Base-by-base conservation (phyloP, 2,888 invertebrate species). In the Acanthococcus lagerstroemiae region DNA sequence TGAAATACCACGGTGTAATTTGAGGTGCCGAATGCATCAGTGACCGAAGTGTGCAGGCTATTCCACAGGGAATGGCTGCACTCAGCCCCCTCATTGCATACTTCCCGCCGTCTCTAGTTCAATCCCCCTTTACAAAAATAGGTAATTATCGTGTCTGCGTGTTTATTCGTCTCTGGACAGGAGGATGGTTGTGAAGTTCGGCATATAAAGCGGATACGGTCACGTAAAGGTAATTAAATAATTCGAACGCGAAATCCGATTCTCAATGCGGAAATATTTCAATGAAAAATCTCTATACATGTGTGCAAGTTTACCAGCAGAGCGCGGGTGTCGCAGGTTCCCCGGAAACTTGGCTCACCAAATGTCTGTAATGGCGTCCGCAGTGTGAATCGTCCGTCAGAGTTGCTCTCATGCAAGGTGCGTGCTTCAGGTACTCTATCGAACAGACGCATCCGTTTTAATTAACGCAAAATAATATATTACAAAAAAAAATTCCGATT, bases 371-470 rank as follows among this genome's bases (percentile, higher is more conserved):
- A 69, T 82, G 80, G 45, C 76, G 76, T 4, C 81, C 81, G 71
- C 83, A 83, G 69, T 81, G 80, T 25, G 75, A 76, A 56, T 78
- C 76, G 70, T 81, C 79, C 3, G 80, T 80, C 48, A 82, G 78
- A 2, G 82, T 82, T 57, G 78, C 78, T 74, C 83, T 82, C 71
- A 83, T 80, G 72, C 83, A 83, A 17, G 80, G 77, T 0, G 83
- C 83, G 72, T 83, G 80, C 69, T 78, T 78, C 58, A 83, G 74
- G 73, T 83, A 83, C 73, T 83, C 83, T 82, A 74, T 24, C 74
- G 72, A 52, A 69, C 55, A 65, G 55, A n/a, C 60, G n/a, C n/a
- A n/a, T n/a, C n/a, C n/a, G n/a, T n/a, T 12, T 17, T n/a, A 26
- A 15, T 17, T 25, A 65, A 12, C 24, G 44, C 44, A 12, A 37